A percentile compares a stretch with the other conserved stretches of the same genome.
Evolutionary conservation across 2,797 vertebrate genomes (phyloP).

Genomic region (Pachyuromys duprasi): DNA sequence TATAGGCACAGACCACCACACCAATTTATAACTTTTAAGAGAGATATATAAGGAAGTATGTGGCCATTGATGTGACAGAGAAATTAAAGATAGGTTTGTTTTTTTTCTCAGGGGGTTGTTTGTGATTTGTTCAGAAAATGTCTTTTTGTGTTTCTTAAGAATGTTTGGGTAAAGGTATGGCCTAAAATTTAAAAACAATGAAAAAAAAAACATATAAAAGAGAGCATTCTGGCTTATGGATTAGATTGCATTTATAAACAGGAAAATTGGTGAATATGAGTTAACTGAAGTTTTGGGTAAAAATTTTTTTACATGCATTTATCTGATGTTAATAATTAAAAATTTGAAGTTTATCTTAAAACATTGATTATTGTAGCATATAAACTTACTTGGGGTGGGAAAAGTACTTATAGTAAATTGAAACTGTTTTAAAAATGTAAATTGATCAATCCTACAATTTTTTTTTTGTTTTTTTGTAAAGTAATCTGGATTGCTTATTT

Average conservation of each 20-base stretch:
- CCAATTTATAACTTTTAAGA: not conserved
- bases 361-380: slow-evolving; percentile 84
- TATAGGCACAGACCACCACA: not conserved
- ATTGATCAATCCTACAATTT: slow-evolving; percentile 85
- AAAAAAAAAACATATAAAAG: slow-evolving; percentile 42
- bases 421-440: slow-evolving; percentile 86
- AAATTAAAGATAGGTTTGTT: slow-evolving; percentile 50
- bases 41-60: not conserved
- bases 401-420: slow-evolving; percentile 82
- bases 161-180: not conserved
- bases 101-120: not conserved
- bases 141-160: slow-evolving; percentile 10
- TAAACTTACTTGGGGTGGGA: slow-evolving; percentile 80
- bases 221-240: slow-evolving; percentile 84
- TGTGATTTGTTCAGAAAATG: slow-evolving; percentile 12
- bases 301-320: slow-evolving; percentile 72
- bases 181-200: slow-evolving; percentile 43
- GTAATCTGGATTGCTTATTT: slow-evolving; percentile 90
- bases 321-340: slow-evolving; percentile 73
- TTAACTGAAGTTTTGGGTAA: slow-evolving; percentile 79
- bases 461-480: slow-evolving; percentile 81
- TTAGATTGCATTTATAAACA: slow-evolving; percentile 78
- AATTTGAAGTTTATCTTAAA: slow-evolving; percentile 81
- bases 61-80: not conserved
- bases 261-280: slow-evolving; percentile 82